Base-by-base conservation (phyloP, 2,888 invertebrate genomes). In the Diplolepis rosae region DNA sequence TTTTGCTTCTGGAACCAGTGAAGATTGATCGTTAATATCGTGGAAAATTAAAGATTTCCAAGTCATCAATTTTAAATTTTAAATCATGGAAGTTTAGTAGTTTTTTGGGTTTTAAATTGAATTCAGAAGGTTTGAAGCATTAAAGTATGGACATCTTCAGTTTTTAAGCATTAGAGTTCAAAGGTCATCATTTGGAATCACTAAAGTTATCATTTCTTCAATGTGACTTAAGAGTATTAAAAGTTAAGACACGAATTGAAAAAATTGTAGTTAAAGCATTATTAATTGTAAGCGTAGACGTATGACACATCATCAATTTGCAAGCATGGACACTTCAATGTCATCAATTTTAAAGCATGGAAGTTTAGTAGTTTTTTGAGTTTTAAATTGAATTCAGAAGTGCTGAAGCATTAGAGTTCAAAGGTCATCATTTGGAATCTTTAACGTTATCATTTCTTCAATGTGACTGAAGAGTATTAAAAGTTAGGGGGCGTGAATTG, bases 221-320 rank as follows among this genome's bases (percentile, higher is more conserved):
- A n/a, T n/a, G n/a, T n/a, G n/a, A n/a, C n/a, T n/a, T n/a, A n/a
- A n/a, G n/a, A n/a, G n/a, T n/a, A n/a, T 39, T n/a, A 7, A 3
- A 39, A 1, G 5, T n/a, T 3, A n/a, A 0, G n/a, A n/a, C n/a
- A n/a, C 0, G 4, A n/a, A n/a, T 39, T 13, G n/a, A 0, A n/a
- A n/a, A 5, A 4, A 39, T 39, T n/a, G 4, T 4, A 39, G 13
- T 39, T 2, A 4, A n/a, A 39, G 5, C n/a, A 4, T 39, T 13
- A 2, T 39, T 4, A 4, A 39, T 13, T 39, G n/a, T n/a, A 3
- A 35, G 13, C 13, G 9, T 13, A 13, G 7, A 39, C 1, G 4
- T 13, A 1, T 1, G 13, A 35, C 7, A 35, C 13, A 2, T 35
- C 35, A 35, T 3, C 3, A 39, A 39, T 39, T n/a, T 39, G 13